A percentile compares a stretch with the other conserved stretches of the same genome.
Evolutionary conservation across 2,797 vertebrate genomes (phyloP).

Genomic region (Parauchenoglanis ngamensis): DNA sequence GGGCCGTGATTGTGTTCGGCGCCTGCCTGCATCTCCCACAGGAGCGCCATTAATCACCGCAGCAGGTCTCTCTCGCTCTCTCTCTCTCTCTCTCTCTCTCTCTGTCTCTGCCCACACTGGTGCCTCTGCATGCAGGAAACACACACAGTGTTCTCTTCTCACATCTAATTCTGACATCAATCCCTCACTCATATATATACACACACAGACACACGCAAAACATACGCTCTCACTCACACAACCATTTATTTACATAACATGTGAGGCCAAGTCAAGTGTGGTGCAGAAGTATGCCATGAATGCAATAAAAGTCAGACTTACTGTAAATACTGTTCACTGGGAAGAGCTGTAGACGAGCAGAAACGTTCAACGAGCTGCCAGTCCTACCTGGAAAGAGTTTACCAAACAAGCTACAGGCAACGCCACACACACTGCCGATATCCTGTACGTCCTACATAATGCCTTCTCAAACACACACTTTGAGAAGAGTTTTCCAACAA

Average conservation of each 20-base stretch:
- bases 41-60: constrained; percentile 81
- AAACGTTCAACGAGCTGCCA: constrained; percentile 74
- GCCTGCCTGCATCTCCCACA: constrained; percentile 75
- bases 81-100: constrained; percentile 3
- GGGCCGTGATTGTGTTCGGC: constrained; percentile 76
- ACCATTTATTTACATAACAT: constrained; percentile 42
- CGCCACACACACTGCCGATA: background rate
- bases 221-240: constrained; percentile 22
- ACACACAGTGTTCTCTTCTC: constrained; percentile 39
- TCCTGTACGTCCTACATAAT: background rate
- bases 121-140: constrained; percentile 37
- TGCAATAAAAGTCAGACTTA: constrained; percentile 39
- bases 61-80: constrained; percentile 61
- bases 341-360: constrained; percentile 41
- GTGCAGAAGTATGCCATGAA: constrained; percentile 37
- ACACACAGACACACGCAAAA: background rate
- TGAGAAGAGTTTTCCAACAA: background rate
- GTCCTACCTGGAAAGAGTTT: constrained; percentile 61
- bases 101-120: constrained; percentile 10
- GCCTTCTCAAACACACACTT: background rate
- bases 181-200: constrained; percentile 12
- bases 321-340: constrained; percentile 50
- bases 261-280: constrained; percentile 26
- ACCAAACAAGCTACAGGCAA: background rate
- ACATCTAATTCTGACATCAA: constrained; percentile 29